Evolutionary conservation across 2,888 invertebrate species (phyloP), one percentile per base, ranked within the genome.

Genomic region (Himalopsyche anomala): DNA sequence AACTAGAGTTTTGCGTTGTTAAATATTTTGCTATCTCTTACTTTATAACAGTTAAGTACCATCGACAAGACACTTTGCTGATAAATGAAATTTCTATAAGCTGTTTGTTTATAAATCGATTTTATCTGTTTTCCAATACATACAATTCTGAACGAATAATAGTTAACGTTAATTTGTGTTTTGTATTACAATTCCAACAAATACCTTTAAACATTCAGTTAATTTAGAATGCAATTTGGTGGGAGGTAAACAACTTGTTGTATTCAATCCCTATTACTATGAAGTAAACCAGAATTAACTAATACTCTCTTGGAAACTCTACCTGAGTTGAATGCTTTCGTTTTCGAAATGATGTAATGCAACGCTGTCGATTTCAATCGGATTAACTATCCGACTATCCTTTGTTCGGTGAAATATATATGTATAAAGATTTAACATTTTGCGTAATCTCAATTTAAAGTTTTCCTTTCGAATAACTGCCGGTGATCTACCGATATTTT

Each of bases 331-430:
- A 74, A 74, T 74, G 74, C 74, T 74, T 74, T 74, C 74, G 36
- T 74, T 74, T 74, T 74, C 74, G 38, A 74, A 8, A 74, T 74
- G 74, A 74, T 74, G 74, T 74, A 74, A 74, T 74, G 36, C 74
- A 28, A 15, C 74, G 36, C 74, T 36, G 28, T 74, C 74, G 74
- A 74, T 74, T 74, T 74, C 74, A 74, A 74, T 74, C 12, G 38
- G 12, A 9, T 8, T 36, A 74, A 74, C 38, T 38, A 74, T 74
- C 15, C 36, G 15, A 36, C 74, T 36, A 74, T 74, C 74, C 74
- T 74, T 74, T 74, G 74, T 74, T 74, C 36, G 36, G 19, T 74
- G 36, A 12, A 74, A 74, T 74, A 74, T 36, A 74, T 38, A 74
- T 74, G 19, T 74, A 38, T 74, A 36, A 74, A 74, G 74, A 74